Conservation (phyloP, 2,113 vertebrate genomes). For the Mobula birostris region DNA sequence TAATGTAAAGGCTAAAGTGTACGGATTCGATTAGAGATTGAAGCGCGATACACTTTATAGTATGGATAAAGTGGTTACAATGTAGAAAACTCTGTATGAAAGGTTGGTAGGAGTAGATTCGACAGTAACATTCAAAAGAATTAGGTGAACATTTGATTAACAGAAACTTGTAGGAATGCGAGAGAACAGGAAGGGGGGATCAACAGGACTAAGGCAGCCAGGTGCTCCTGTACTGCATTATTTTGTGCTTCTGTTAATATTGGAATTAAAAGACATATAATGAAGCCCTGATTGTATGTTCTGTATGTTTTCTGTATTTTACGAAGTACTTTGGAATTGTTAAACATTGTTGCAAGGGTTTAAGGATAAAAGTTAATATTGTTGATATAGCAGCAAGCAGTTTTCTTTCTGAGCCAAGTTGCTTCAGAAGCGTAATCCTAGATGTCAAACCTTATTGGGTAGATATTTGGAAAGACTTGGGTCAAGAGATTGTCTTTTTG, state of each 20-base stretch:
- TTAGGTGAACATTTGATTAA: too few relatives aligned
- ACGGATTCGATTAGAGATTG: not conserved
- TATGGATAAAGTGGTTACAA: not conserved
- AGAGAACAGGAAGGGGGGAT: not conserved
- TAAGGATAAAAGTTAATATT: not conserved
- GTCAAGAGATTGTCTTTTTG: too few relatives aligned
- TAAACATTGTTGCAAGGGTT: not conserved
- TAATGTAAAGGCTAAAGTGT: not conserved
- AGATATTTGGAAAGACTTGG: not conserved
- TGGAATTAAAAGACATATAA: not conserved
- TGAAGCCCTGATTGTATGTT: not conserved
- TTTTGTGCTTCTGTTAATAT: not conserved
- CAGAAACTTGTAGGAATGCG: not conserved
- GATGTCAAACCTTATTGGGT: not conserved
- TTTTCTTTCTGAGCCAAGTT: not conserved
- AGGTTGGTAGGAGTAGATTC: too few relatives aligned
- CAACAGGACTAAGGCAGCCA: not conserved
- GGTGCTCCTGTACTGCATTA: too few relatives aligned
- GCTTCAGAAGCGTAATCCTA: too few relatives aligned
- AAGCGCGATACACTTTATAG: not conserved
- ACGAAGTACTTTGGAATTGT: too few relatives aligned
- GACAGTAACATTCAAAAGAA: too few relatives aligned
- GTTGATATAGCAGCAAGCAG: not conserved
- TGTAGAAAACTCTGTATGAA: too few relatives aligned
- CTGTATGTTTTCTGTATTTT: too few relatives aligned